Percentiles rank a stretch among this genome's conserved stretches.
Evolutionary conservation across 2,113 vertebrate genomes (phyloP).

Genomic region (Platysteira castanea): DNA sequence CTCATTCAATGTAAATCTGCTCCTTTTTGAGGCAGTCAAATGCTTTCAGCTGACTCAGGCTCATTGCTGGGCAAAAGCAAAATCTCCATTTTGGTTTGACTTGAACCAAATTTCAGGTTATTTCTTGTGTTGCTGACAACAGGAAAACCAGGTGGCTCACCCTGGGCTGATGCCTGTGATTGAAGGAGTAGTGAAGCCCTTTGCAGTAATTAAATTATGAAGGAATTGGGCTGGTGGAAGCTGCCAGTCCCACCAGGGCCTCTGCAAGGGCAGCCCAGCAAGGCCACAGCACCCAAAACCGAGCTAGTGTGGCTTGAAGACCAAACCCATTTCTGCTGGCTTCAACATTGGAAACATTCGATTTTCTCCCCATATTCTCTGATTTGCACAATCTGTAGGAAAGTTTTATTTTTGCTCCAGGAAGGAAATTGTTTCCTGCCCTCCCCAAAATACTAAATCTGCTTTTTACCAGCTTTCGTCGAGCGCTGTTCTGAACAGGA

Average conservation of each 20-base stretch:
- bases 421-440: background rate
- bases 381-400: background rate
- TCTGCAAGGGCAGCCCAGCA: accelerated
- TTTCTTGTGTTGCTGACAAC: background rate
- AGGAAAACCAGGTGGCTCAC: background rate
- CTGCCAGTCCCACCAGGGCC: background rate
- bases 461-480: background rate
- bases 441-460: background rate
- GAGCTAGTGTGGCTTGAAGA: background rate
- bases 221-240: background rate
- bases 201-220: background rate
- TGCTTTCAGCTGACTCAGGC: background rate
- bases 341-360: accelerated
- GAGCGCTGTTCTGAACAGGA: accelerated
- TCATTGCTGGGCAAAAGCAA: background rate
- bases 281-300: background rate
- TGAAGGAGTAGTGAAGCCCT: background rate
- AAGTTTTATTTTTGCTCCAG: background rate
- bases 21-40: background rate
- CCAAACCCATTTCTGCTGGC: background rate
- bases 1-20: background rate
- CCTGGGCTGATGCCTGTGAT: accelerated
- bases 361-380: background rate
- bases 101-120: background rate
- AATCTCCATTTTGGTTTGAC: background rate